Evolutionary conservation across 2,113 vertebrate species (phyloP).

Genomic region (Limanda limanda): DNA sequence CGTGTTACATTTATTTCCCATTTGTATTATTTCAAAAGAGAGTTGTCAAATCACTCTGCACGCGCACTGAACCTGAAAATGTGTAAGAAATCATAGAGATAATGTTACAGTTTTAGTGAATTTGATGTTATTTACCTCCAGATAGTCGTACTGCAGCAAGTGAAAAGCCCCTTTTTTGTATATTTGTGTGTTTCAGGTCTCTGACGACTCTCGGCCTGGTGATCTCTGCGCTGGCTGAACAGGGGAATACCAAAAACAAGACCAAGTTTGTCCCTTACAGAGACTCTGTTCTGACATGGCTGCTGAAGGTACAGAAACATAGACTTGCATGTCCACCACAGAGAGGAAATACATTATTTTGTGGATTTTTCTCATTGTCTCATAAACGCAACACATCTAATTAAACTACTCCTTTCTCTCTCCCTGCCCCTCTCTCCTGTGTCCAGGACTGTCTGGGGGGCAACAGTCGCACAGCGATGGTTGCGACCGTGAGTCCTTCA

Average conservation of each 20-base stretch:
- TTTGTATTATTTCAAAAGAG: background rate
- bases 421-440: background rate
- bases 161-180: background rate
- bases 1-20: background rate
- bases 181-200: conserved; percentile 83
- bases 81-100: no score
- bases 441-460: conserved; percentile 92
- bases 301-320: conserved; percentile 88
- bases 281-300: conserved; percentile 98
- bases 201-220: conserved; percentile 95
- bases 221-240: conserved; percentile 96
- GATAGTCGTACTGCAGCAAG: background rate
- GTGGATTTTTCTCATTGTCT: background rate
- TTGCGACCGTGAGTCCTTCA: conserved; percentile 94
- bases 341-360: background rate
- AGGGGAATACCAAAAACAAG: conserved; percentile 95
- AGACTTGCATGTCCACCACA: background rate
- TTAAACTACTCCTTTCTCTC: background rate
- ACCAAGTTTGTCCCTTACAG: conserved; percentile 99
- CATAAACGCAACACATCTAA: background rate
- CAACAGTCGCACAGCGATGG: conserved; percentile 97
- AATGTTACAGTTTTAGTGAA: no score
- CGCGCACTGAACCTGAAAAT: no score
- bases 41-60: no score
- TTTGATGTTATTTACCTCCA: background rate